Conservation (phyloP, 2,797 vertebrate species). For the Cryptoprocta ferox region DNA sequence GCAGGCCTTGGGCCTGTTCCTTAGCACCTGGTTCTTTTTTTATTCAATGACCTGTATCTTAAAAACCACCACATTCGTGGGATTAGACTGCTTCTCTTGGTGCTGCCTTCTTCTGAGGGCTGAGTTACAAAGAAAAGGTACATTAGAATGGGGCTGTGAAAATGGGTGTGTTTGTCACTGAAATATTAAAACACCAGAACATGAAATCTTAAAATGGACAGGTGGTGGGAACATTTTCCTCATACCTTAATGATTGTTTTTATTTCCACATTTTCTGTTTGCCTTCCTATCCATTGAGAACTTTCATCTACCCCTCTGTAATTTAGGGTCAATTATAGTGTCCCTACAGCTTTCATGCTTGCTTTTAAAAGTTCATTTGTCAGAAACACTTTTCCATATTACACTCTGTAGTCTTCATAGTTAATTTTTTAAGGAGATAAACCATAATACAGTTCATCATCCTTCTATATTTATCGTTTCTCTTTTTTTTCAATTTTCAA, state of each 20-base stretch:
- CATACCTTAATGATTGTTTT: not conserved
- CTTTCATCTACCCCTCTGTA: not conserved
- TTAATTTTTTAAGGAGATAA: not conserved
- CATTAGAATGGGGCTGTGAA: not conserved
- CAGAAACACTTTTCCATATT: not conserved
- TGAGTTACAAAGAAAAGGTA: not conserved
- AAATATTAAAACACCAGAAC: not conserved
- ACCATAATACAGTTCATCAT: not conserved
- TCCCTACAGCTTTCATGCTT: not conserved
- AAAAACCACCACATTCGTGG: not conserved
- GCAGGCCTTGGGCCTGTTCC: not conserved
- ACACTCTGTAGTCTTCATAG: not conserved
- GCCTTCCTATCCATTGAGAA: not conserved
- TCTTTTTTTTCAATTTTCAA: not conserved
- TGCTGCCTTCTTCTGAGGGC: not conserved
- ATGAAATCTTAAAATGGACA: not conserved
- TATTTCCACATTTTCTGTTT: not conserved
- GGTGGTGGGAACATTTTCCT: not conserved
- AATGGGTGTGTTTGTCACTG: not conserved
- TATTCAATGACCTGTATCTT: not conserved
- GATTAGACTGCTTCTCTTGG: not conserved
- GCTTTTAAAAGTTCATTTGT: not conserved
- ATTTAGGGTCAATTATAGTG: not conserved
- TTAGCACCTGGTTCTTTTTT: not conserved
- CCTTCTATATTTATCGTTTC: not conserved